Conservation (phyloP, 2,888 invertebrate species). For the Steinernema carpocapsae region DNA sequence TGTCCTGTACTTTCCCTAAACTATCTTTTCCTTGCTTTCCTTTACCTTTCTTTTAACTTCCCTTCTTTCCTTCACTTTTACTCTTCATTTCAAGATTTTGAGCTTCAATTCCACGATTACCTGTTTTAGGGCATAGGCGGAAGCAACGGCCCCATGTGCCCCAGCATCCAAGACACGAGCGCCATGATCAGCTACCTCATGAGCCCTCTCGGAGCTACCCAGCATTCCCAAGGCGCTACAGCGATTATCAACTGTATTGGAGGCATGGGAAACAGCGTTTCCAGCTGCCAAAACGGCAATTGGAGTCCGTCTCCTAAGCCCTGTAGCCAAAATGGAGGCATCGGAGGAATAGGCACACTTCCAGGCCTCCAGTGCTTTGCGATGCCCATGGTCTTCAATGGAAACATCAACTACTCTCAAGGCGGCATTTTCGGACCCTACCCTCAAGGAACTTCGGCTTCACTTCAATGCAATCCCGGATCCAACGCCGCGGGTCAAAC, state of each 20-base stretch:
- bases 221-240: constrained; percentile 47
- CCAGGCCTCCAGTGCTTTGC: constrained; percentile 33
- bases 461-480: constrained; percentile 50
- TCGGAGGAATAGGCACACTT: neutral
- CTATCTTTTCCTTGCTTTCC: neutral
- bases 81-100: too few relatives aligned
- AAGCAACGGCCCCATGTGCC: neutral
- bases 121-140: constrained; percentile 23
- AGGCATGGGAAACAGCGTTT: neutral
- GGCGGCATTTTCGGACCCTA: constrained; percentile 48
- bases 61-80: neutral
- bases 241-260: constrained; percentile 52
- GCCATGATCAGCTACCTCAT: neutral
- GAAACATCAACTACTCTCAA: constrained; percentile 43
- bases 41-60: neutral
- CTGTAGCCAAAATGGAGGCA: neutral
- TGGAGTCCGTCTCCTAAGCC: constrained; percentile 36
- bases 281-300: constrained; percentile 29
- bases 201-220: neutral
- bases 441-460: constrained; percentile 51
- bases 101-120: neutral
- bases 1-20: constrained; percentile 1
- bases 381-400: constrained; percentile 40
- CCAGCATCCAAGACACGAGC: neutral
- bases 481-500: constrained; percentile 39